Evolutionary conservation across 2,797 vertebrate genomes (phyloP).

Genomic region (Pseudochaenichthys georgianus): DNA sequence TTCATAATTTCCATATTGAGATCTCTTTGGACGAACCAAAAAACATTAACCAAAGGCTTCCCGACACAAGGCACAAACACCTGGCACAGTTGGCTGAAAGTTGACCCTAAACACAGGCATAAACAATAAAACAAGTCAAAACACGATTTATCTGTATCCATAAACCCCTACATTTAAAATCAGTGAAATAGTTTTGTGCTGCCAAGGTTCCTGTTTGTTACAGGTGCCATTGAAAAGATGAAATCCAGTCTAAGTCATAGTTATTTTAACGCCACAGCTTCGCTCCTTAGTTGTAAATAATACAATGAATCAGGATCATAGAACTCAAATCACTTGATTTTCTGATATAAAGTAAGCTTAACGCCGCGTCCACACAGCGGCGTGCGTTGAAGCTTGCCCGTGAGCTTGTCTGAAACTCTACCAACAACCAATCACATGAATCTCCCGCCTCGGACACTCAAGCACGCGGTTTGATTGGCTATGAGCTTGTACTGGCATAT

Average conservation of each 20-base stretch:
- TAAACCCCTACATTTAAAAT: not conserved
- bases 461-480: too few relatives aligned
- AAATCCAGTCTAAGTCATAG: not conserved
- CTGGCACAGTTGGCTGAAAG: conserved; percentile 80
- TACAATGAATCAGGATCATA: not conserved
- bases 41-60: not conserved
- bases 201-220: not conserved
- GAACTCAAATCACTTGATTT: not conserved
- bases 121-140: not conserved
- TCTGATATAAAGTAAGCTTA: not conserved
- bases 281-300: not conserved
- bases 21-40: conserved; percentile 30
- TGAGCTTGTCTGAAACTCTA: too few relatives aligned
- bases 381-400: too few relatives aligned
- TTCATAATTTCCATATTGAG: not conserved
- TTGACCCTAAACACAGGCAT: conserved; percentile 81
- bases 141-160: not conserved
- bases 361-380: too few relatives aligned
- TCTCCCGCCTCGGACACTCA: too few relatives aligned
- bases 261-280: not conserved
- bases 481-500: too few relatives aligned
- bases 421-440: too few relatives aligned
- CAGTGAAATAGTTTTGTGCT: not conserved
- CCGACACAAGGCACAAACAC: conserved; percentile 81
- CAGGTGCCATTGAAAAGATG: not conserved